phyloP scores from a whole-genome alignment of 1,140 invertebrate species.

The Cotesia typhae region DNA sequence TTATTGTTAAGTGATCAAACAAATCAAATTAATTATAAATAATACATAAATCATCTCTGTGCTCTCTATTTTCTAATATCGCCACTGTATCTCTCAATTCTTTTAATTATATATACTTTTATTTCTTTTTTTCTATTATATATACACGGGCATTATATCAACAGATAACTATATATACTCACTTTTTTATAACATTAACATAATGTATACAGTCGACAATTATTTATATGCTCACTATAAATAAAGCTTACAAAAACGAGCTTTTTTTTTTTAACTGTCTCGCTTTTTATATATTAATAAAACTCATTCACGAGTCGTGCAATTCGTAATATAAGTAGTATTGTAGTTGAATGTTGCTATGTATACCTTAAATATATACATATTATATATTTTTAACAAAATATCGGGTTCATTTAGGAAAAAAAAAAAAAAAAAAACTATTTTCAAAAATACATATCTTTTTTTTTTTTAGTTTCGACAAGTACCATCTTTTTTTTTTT shows the following conservation, averaged over 20 bases:
- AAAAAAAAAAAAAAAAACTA: neutral
- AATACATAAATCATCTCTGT: slow-evolving; percentile 25
- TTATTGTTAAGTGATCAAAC: neutral
- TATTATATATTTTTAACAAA: neutral
- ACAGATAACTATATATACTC: slow-evolving; percentile 1
- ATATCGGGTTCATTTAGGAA: neutral
- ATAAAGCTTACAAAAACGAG: slow-evolving; percentile 20
- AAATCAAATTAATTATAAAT: neutral
- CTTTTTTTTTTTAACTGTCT: slow-evolving; percentile 31
- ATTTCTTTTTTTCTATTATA: slow-evolving; percentile 10
- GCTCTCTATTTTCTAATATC: slow-evolving; percentile 19
- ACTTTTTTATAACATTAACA: slow-evolving; percentile 10
- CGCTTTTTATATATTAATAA: slow-evolving; percentile 27
- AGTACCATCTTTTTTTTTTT: slow-evolving; percentile 12
- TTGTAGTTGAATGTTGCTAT: slow-evolving; percentile 39
- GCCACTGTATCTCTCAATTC: slow-evolving; percentile 16
- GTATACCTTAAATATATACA: slow-evolving; percentile 24
- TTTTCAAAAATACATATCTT: slow-evolving; percentile 9
- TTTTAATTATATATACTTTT: neutral
- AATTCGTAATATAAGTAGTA: slow-evolving; percentile 34
- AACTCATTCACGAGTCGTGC: slow-evolving; percentile 24
- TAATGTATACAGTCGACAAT: slow-evolving; percentile 18
- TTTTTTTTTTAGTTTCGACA: neutral
- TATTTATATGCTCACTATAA: slow-evolving; percentile 29
- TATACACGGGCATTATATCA: neutral